Base-by-base conservation (phyloP, 2,113 vertebrate genomes). In the Elephantulus edwardii region DNA sequence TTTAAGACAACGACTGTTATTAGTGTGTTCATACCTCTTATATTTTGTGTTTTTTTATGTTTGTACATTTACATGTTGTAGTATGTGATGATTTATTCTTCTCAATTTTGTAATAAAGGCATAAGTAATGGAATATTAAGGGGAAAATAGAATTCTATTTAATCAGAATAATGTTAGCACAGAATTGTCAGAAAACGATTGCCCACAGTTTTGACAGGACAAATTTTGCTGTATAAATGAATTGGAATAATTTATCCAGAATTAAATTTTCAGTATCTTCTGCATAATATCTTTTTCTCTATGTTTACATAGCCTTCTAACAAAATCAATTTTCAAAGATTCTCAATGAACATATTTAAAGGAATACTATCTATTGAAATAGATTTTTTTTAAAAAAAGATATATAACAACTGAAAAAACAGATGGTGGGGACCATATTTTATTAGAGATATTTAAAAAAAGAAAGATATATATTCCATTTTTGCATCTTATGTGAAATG, bases 381-480 rank as follows among this genome's bases (percentile, higher is more conserved):
- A 33, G 38, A 30, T 5, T 83, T 22, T 38, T 80, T 87, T 83
- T n/a, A n/a, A n/a, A n/a, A n/a, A 84, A 90, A 82, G 16, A 70
- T 79, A 76, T 66, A 6, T 24, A 48, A 12, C 30, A 48, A 76
- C 44, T 64, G 42, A 89, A 44, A 52, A 93, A 22, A 80, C 90
- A 94, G 93, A 95, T 93, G 86, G 91, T 86, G 75, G 93, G 80
- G 72, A 83, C 91, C 71, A 52, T 83, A 89, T 88, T 78, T 94
- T 93, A 80, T n/a, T n/a, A n/a, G n/a, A n/a, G n/a, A n/a, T n/a
- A n/a, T n/a, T n/a, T n/a, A n/a, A n/a, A n/a, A n/a, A n/a, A 88
- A 95, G 68, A n/a, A 88, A 84, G 81, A 14, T 90, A 94, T 95
- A 88, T 94, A 92, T 91, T 94, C 58, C 64, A 4, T 71, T 76